phyloP scores from a whole-genome alignment of 2,888 invertebrate species.

The Acleris cristana region DNA sequence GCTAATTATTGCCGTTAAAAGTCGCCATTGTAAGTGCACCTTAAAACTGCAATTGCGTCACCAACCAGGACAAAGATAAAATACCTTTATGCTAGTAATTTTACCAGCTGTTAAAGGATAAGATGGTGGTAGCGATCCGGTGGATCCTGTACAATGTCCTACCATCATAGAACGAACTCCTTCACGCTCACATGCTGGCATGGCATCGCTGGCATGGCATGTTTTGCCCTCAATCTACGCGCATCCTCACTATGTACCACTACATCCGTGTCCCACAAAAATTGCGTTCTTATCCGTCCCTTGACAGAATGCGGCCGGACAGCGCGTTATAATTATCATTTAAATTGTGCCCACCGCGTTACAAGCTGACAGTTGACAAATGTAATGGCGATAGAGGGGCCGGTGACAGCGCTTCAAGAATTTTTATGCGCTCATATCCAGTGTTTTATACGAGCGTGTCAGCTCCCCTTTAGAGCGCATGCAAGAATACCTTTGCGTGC shows the following conservation, averaged over 20 bases:
- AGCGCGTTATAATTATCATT: slow-evolving; percentile 79
- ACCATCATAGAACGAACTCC: too few relatives aligned
- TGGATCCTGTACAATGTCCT: too few relatives aligned
- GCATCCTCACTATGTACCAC: neutral
- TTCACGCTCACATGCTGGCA: too few relatives aligned
- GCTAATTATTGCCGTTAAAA: too few relatives aligned
- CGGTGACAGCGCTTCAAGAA: slow-evolving; percentile 76
- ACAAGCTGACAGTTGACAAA: slow-evolving; percentile 81
- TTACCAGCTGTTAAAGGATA: too few relatives aligned
- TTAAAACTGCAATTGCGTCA: too few relatives aligned
- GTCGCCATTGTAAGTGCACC: too few relatives aligned
- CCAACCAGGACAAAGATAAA: too few relatives aligned
- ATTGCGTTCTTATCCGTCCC: slow-evolving; percentile 46
- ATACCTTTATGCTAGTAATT: too few relatives aligned
- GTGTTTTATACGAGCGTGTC: slow-evolving; percentile 77
- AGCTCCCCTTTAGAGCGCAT: slow-evolving; percentile 65
- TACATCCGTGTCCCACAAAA: slow-evolving; percentile 40
- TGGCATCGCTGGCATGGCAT: too few relatives aligned
- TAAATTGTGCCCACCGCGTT: slow-evolving; percentile 78
- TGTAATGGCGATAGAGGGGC: slow-evolving; percentile 77
- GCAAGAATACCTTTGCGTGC: slow-evolving; percentile 46
- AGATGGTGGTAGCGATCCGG: too few relatives aligned
- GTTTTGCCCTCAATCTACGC: neutral
- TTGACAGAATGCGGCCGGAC: slow-evolving; percentile 49
- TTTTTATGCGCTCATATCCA: slow-evolving; percentile 82